Conservation (phyloP, 2,888 invertebrate genomes). For the Iphiclides podalirius region DNA sequence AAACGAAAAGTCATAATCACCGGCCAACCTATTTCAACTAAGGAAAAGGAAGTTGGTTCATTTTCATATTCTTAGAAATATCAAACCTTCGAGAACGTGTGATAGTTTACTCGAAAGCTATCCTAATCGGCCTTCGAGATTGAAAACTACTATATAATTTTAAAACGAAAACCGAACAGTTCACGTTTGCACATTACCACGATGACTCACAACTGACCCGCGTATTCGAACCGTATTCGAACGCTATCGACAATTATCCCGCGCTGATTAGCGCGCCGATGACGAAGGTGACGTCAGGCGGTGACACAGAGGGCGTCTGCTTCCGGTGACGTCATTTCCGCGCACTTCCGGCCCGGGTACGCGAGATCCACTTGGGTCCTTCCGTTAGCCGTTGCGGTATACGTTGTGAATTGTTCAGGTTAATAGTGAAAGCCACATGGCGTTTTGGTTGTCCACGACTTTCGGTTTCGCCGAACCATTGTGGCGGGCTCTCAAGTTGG, state of each 20-base stretch:
- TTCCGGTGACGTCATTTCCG: conserved; percentile 78
- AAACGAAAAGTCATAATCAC: too few relatives aligned
- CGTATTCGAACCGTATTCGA: not conserved
- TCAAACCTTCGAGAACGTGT: too few relatives aligned
- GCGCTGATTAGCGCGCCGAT: conserved; percentile 24
- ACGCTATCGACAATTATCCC: conserved; percentile 15
- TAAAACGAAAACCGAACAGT: not conserved
- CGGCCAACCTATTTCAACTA: too few relatives aligned
- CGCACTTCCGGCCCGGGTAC: conserved; percentile 65
- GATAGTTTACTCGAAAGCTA: too few relatives aligned
- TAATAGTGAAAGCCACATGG: not conserved
- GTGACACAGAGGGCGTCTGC: conserved; percentile 76
- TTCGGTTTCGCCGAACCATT: not conserved
- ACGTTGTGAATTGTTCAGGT: not conserved
- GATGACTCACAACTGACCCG: conserved; percentile 4
- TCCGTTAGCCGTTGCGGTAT: conserved; percentile 49
- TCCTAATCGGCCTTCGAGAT: not conserved
- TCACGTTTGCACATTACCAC: not conserved
- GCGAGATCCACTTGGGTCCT: conserved; percentile 56
- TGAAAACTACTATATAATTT: not conserved
- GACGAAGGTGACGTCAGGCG: conserved; percentile 38
- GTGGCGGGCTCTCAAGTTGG: not conserved
- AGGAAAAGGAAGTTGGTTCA: too few relatives aligned
- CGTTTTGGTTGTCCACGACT: not conserved
- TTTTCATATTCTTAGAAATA: too few relatives aligned